Evolutionary conservation across 2,888 invertebrate genomes (phyloP), one percentile per base, ranked within the genome.

Genomic region (Branchipolynoe longqiensis): DNA sequence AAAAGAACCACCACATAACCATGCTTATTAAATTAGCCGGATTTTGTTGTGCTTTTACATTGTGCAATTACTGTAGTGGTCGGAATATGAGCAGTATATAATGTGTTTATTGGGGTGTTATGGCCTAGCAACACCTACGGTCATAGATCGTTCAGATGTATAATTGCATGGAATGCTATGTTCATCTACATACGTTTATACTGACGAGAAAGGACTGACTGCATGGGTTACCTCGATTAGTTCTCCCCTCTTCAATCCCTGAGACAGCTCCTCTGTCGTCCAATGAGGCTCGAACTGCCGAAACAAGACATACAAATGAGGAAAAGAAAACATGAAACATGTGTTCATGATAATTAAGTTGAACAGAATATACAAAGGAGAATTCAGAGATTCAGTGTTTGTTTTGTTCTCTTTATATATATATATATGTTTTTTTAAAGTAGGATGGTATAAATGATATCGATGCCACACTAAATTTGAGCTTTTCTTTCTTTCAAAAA

Each of bases 211-310:
- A 8, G 25, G 25, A 25, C 2, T 31, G 31, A 14, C 14, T 25
- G 2, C 62, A n/a, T 48, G 25, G 33, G 48, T 48, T 85, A 93
- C 97, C 95, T 97, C 89, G 40, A 91, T 36, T 3, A 93, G 90
- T 38, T 94, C 94, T 85, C 95, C 95, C 89, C 94, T 94, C 91
- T 95, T 95, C 86, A 97, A 92, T 59, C 96, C 96, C 85, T 93
- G 91, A 85, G 95, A 94, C 1, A 96, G 95, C 87, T 95, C 94
- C 86, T 95, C 94, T 85, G 90, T 86, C 38, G 94, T 89, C 87
- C 95, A 93, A 90, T 96, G 95, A 48, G 94, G 92, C 78, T 95
- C 93, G 92, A 94, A 95, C 88, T 83, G 25, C 82, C 18, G 22
- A 41, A 41, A 6, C 28, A 6, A 31, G 33, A 6, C 58, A 58